Conservation (phyloP, 2,113 vertebrate genomes). For the Gallinago jamesoni region DNA sequence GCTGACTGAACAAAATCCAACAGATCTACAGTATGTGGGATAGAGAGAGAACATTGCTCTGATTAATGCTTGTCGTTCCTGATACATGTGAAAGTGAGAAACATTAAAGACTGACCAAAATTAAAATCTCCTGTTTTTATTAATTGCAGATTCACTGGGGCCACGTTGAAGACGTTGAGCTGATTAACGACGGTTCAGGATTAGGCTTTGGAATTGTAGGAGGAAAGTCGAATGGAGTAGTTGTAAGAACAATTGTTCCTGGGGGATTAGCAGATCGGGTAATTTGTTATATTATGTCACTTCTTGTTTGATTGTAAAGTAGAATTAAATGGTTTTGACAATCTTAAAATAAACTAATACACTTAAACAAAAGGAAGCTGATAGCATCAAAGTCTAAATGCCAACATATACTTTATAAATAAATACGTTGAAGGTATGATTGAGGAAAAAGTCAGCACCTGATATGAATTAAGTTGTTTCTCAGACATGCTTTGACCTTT, state of each 20-base stretch:
- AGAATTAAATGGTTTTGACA: slow-evolving; percentile 53
- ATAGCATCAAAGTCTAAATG: slow-evolving; percentile 48
- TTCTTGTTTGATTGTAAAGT: slow-evolving; percentile 39
- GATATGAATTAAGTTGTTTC: slow-evolving; percentile 16
- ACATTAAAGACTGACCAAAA: background rate
- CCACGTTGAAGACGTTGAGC: slow-evolving; percentile 89
- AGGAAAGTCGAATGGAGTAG: slow-evolving; percentile 87
- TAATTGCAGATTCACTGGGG: slow-evolving; percentile 85
- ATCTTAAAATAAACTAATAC: slow-evolving; percentile 49
- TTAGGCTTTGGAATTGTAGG: slow-evolving; percentile 98
- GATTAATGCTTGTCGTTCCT: background rate
- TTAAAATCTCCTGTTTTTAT: slow-evolving; percentile 37
- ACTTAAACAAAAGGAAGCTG: slow-evolving; percentile 45
- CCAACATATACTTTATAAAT: background rate
- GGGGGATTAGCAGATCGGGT: slow-evolving; percentile 90
- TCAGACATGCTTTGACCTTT: background rate
- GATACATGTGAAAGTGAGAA: background rate
- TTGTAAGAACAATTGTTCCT: slow-evolving; percentile 91
- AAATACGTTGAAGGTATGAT: background rate
- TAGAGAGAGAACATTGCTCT: background rate
- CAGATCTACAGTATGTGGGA: background rate
- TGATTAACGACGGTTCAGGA: slow-evolving; percentile 93
- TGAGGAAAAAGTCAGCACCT: slow-evolving; percentile 29
- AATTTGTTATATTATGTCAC: slow-evolving; percentile 68
- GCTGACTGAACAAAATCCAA: slow-evolving; percentile 13